Base-by-base conservation (phyloP, 2,797 vertebrate genomes). In the Malurus splendens region DNA sequence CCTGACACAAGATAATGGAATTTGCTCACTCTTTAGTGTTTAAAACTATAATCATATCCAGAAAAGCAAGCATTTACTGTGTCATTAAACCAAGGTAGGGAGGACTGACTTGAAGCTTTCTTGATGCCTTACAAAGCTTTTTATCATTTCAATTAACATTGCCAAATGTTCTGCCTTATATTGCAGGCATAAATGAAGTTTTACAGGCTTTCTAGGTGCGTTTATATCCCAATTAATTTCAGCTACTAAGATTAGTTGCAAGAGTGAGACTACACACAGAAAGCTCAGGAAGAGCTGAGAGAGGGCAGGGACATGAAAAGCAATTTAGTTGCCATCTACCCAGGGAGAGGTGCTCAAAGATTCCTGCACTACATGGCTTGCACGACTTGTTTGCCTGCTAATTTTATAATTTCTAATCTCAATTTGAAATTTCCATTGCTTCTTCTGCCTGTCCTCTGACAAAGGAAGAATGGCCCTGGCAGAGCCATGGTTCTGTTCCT, bases 161-260 rank as follows among this genome's bases (percentile, higher is more conserved):
- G 57, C 71, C 77, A 90, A 96, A 77, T 92, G 66, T 79, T 73
- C 77, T 90, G 18, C 23, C 78, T 83, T 89, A 80, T 73, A 82
- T 23, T 72, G 24, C 19, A 51, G 38, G 18, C 65, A 75, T 91
- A 95, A 94, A 93, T 47, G 80, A 82, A 82, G 77, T 82, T 93
- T 89, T 81, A 92, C 62, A 86, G 57, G 56, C 57, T 86, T 91
- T 92, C 87, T 75, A 90, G 86, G 56, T 86, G 60, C 74, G 57
- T 57, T 94, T 92, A 89, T 87, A 86, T 64, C 83, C 91, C 86
- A 90, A 95, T 94, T 93, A 94, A 90, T 91, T 89, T 89, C 57
- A 93, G 83, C 81, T 87, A 55, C 57, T 32, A 50, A 60, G 66
- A 92, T 81, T 38, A 90, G 73, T 61, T 92, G 36, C 59, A 65